A percentile compares a stretch with the other conserved stretches of the same genome.
Conservation (phyloP, 1,140 invertebrate genomes). For the Caligus rogercresseyi region DNA sequence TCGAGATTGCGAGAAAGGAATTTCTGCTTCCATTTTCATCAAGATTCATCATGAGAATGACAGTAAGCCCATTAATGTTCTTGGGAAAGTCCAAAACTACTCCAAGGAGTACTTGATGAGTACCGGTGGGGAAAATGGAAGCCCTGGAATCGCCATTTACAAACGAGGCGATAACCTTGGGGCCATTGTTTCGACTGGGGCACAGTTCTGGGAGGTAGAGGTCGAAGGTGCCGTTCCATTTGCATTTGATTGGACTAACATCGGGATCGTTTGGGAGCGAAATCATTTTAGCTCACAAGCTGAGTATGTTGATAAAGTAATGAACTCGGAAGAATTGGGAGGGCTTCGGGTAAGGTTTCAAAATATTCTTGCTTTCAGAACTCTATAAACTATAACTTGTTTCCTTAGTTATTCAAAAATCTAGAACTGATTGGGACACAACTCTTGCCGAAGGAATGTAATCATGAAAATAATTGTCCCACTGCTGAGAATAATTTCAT, state of each 20-base stretch:
- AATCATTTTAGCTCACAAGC: neutral
- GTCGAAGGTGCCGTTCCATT: constrained; percentile 22
- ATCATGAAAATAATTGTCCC: neutral
- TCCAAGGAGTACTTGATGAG: constrained; percentile 5
- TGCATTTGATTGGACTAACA: constrained; percentile 26
- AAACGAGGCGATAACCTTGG: constrained; percentile 23
- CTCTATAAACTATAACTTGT: neutral
- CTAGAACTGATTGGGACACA: neutral
- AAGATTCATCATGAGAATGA: neutral
- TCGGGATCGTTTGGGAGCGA: constrained; percentile 21
- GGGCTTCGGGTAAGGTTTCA: neutral
- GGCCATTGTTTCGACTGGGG: constrained; percentile 26
- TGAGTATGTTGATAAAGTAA: neutral
- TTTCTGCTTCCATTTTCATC: neutral
- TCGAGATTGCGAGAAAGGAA: neutral
- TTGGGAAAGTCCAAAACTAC: neutral
- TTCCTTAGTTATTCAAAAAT: neutral
- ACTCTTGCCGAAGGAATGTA: neutral
- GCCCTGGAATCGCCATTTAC: constrained; percentile 25
- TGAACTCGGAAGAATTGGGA: neutral
- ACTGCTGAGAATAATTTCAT: neutral
- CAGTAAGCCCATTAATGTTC: neutral
- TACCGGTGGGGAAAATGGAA: constrained; percentile 24
- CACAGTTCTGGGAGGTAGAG: constrained; percentile 24
- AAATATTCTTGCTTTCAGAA: neutral